phyloP scores from a whole-genome alignment of 2,797 vertebrate species.

The Eidolon dupreanum region DNA sequence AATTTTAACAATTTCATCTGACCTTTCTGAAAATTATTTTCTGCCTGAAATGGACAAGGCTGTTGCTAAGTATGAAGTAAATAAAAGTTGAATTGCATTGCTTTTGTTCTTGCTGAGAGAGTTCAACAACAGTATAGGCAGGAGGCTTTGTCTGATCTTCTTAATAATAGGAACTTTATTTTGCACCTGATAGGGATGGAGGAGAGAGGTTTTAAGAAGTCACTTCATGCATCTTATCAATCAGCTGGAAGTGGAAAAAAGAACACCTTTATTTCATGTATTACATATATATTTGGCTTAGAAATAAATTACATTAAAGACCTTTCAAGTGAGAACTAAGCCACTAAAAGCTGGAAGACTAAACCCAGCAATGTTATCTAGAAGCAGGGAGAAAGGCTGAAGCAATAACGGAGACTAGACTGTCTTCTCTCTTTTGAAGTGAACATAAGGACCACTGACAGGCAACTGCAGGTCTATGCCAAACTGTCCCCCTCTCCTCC shows the following conservation, averaged over 20 bases:
- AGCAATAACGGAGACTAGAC: not conserved
- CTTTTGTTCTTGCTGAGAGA: too few relatives aligned
- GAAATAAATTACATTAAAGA: conserved; percentile 78
- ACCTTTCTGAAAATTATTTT: not conserved
- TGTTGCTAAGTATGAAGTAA: not conserved
- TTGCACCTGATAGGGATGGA: not conserved
- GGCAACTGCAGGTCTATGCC: not conserved
- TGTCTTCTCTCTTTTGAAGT: conserved; percentile 32
- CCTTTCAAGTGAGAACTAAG: conserved; percentile 68
- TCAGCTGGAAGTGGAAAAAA: conserved; percentile 58
- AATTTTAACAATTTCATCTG: not conserved
- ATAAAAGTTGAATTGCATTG: rapidly evolving
- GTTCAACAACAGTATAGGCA: conserved; percentile 31
- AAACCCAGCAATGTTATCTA: conserved; percentile 44
- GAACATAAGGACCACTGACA: not conserved
- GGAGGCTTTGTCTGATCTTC: conserved; percentile 2
- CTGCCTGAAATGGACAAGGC: not conserved
- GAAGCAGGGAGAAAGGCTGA: conserved; percentile 63
- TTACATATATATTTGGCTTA: conserved; percentile 72
- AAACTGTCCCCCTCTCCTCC: not conserved
- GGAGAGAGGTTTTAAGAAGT: conserved; percentile 60
- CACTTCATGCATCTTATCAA: conserved; percentile 55
- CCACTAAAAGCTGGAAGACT: conserved; percentile 65
- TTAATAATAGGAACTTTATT: conserved; percentile 11
- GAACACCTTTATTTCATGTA: conserved; percentile 21